Evolutionary conservation across 2,797 vertebrate species (phyloP).

Genomic region (Peromyscus attwateri): DNA sequence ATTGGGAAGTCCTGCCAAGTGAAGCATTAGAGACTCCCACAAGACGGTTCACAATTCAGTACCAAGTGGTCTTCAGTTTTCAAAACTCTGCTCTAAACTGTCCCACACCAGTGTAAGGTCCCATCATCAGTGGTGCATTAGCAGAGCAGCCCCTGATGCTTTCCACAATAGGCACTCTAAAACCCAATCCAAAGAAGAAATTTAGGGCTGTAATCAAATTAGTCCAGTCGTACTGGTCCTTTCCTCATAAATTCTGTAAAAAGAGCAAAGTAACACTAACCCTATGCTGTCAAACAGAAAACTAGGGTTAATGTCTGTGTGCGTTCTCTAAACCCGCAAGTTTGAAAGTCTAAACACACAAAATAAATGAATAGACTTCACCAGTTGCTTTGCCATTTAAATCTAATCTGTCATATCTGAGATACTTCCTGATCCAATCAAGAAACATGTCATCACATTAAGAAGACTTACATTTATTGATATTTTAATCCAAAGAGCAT

Average conservation of each 20-base stretch:
- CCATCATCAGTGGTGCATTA: background rate
- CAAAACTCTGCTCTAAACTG: background rate
- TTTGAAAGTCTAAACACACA: constrained; percentile 32
- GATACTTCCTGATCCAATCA: background rate
- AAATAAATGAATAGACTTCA: constrained; percentile 12
- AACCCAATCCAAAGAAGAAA: background rate
- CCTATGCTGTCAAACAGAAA: background rate
- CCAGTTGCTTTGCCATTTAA: background rate
- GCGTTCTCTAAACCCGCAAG: background rate
- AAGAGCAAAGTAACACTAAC: background rate
- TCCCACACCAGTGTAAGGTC: background rate
- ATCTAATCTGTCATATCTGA: background rate
- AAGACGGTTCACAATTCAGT: background rate
- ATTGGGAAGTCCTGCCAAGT: background rate
- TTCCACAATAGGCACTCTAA: constrained; percentile 5
- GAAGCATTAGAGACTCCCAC: background rate
- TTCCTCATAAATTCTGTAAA: background rate
- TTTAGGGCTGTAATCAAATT: background rate
- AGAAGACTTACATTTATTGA: constrained; percentile 43
- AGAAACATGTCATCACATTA: constrained; percentile 41
- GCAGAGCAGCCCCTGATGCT: background rate
- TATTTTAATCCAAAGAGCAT: constrained; percentile 59
- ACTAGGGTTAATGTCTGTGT: background rate
- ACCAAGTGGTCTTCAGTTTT: background rate
- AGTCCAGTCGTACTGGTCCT: background rate